Evolutionary conservation across 2,888 invertebrate species (phyloP).

Genomic region (Anoncus sp.): DNA sequence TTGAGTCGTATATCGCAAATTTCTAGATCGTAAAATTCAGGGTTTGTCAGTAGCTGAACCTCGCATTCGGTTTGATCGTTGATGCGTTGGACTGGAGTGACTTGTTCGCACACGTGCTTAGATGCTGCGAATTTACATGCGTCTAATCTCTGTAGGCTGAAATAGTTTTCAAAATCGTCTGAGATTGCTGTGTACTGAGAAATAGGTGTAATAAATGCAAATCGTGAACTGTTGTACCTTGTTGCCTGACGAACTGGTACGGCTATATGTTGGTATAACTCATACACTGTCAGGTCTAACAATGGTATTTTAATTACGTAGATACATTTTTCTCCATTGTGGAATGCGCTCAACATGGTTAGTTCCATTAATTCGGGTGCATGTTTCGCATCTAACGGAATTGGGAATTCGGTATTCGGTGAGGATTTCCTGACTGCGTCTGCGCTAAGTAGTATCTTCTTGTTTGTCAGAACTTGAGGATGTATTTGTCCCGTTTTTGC

Average conservation of each 20-base stretch:
- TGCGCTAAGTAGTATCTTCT: slow-evolving; percentile 9
- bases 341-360: no score
- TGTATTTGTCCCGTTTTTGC: slow-evolving; percentile 29
- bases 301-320: no score
- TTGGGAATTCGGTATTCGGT: slow-evolving; percentile 38
- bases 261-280: no score
- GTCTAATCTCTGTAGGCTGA: not conserved
- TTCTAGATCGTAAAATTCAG: slow-evolving; percentile 19
- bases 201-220: slow-evolving; percentile 36
- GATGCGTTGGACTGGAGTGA: slow-evolving; percentile 12
- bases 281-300: no score
- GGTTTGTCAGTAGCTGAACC: slow-evolving; percentile 30
- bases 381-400: not conserved
- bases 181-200: slow-evolving; percentile 20
- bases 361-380: slow-evolving; percentile 27
- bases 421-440: slow-evolving; percentile 13
- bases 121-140: not conserved
- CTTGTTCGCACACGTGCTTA: slow-evolving; percentile 19
- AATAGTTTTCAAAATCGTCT: slow-evolving; percentile 30
- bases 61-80: slow-evolving; percentile 27
- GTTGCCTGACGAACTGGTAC: no score
- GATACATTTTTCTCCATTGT: no score
- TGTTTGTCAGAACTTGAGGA: not conserved
- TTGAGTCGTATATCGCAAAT: slow-evolving; percentile 26
- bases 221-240: no score